Conservation (phyloP, 2,113 vertebrate genomes). For the Macroglossus sobrinus region DNA sequence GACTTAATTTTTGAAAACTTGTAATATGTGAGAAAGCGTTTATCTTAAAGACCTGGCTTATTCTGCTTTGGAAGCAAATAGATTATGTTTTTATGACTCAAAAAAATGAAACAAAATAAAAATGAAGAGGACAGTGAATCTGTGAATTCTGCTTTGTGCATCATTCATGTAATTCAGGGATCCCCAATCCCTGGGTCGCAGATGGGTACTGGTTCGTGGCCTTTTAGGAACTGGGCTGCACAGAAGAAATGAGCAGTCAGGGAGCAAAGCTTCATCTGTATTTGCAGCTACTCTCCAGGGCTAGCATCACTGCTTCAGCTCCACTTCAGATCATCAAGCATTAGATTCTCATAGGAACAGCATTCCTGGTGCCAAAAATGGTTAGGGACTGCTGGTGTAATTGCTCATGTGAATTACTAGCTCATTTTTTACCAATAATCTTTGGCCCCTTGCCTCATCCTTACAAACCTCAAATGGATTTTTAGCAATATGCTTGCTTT, state of each 20-base stretch:
- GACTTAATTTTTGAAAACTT: background rate
- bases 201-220: too few relatives aligned
- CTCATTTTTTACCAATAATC: background rate
- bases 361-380: too few relatives aligned
- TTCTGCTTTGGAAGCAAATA: background rate
- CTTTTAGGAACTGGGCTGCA: too few relatives aligned
- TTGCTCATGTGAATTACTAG: background rate
- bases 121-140: background rate
- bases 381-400: background rate
- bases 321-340: too few relatives aligned
- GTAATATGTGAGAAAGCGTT: background rate
- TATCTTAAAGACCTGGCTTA: background rate
- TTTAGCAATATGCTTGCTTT: background rate
- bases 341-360: too few relatives aligned
- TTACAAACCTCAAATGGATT: background rate
- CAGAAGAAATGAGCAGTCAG: too few relatives aligned
- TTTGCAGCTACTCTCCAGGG: too few relatives aligned
- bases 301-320: too few relatives aligned
- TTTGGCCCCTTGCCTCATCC: background rate
- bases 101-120: background rate
- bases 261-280: too few relatives aligned
- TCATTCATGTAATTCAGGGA: background rate
- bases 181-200: too few relatives aligned
- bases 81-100: background rate
- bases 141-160: background rate